Evolutionary conservation across 2,888 invertebrate species (phyloP), one percentile per base, ranked within the genome.

Genomic region (Chouioia cunea): DNA sequence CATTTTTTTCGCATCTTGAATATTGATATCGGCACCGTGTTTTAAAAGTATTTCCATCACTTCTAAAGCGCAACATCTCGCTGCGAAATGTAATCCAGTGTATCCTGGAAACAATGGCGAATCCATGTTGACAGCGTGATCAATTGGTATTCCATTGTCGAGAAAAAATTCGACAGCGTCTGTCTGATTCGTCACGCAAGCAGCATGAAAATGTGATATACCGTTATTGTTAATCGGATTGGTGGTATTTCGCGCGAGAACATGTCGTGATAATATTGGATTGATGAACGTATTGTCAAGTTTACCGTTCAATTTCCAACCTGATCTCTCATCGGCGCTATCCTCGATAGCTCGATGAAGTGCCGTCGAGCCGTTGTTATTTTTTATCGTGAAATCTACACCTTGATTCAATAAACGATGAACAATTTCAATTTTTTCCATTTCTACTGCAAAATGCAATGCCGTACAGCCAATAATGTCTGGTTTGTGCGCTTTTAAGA

Each of bases 401-500:
- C 48, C 48, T 4, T 62, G 22, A 12, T 52, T 47, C 4, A 71
- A 22, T 1, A 71, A 44, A 18, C 56, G 10, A 4, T 50, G 48
- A 15, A 66, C 53, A 18, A 66, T n/a, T 23, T 66, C 59, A 2
- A 46, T 14, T 16, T 22, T 20, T 4, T 59, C 52, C 16, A 23
- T 44, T 23, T 59, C 27, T 2, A 54, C 52, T 10, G 66, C 66
- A 3, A 66, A 14, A 23, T 66, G 66, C 20, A 66, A 27, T 14
- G 66, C 44, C 23, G 59, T 66, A 14, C 50, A 18, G 4, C 59
- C 59, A 0, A 16, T 36, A 1, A 36, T 36, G 36, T 36, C 6
- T 1, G 36, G 10, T 10, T 36, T 36, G 36, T 36, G 36, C 4
- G 10, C 1, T 36, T 36, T 10, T 36, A 36, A 36, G 12, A 8